Base-by-base conservation (phyloP, 2,888 invertebrate species). In the Parnassius apollo region DNA sequence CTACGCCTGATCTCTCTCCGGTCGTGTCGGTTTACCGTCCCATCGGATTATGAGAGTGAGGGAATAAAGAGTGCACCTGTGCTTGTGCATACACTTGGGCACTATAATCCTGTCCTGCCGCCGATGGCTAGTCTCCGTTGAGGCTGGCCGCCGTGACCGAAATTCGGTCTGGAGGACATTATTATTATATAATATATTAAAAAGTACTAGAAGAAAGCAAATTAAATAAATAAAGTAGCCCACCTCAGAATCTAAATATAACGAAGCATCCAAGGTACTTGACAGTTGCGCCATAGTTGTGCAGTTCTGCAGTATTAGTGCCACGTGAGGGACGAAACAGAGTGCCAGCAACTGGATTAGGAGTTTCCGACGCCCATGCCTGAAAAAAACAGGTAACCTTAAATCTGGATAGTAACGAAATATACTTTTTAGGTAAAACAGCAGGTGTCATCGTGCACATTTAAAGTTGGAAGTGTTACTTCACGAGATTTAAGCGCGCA, bases 281-380 rank as follows among this genome's bases (percentile, higher is more conserved):
- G 92, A 87, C 1, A 93, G 83, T 54, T 86, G 86, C 0, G 90
- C 86, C 89, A 93, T 92, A 64, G 89, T 86, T 68, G 91, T 86
- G 68, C 91, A 92, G 81, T 93, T 93, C 77, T 93, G 93, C 12
- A 88, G 75, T 56, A 93, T 83, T 46, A 93, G 84, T 1, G 93
- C 93, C 1, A 85, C 88, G 69, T 93, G 93, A 0, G 93, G 93
- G 50, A 93, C 85, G 77, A 93, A 93, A 69, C 93, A 93, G 2
- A 93, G 82, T 49, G 91, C 75, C 68, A 93, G 75, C 92, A 93
- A 92, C 71, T 93, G 93, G 0, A 89, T 69, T 56, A 93, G 76
- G 73, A 93, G 92, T 53, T 86, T 77, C 52, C 89, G 78, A 35
- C 91, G 85, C 1, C 93, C 93, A 18, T 83, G 81, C 57, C 92